Percentiles rank a stretch among this genome's conserved stretches.
Evolutionary conservation across 2,113 vertebrate genomes (phyloP).

Genomic region (Pseudorasbora parva): DNA sequence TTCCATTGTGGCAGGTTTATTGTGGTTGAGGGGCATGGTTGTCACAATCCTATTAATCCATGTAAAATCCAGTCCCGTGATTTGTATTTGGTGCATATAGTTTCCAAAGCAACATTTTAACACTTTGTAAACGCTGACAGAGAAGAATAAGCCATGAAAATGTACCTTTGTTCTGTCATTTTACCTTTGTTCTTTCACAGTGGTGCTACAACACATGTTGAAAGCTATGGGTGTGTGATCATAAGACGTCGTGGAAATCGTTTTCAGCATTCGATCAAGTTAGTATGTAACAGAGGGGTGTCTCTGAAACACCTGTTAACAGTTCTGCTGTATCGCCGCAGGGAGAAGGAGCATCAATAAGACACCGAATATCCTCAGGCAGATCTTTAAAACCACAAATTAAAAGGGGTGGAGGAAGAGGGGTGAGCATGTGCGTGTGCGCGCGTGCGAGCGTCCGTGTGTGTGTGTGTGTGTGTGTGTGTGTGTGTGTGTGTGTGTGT

Average conservation of each 20-base stretch:
- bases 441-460: background rate
- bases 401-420: constrained; percentile 9
- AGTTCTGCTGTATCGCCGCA: constrained; percentile 28
- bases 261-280: background rate
- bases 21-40: constrained; percentile 36
- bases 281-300: constrained; percentile 27
- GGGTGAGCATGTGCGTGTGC: background rate
- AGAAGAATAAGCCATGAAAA: background rate
- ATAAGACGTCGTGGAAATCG: background rate
- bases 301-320: constrained; percentile 45
- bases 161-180: background rate
- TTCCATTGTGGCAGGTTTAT: constrained; percentile 43
- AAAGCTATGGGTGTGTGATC: background rate
- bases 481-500: background rate
- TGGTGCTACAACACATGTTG: background rate
- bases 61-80: background rate
- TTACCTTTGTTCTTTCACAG: background rate
- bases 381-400: constrained; percentile 52
- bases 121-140: background rate
- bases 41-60: constrained; percentile 41
- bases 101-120: constrained; percentile 4
- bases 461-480: background rate
- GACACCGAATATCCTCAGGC: constrained; percentile 41
- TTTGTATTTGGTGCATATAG: constrained; percentile 1
- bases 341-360: constrained; percentile 45